Percentiles rank a stretch among this genome's conserved stretches.
These are phyloP conservation scores for Sardinella longiceps DNA, from an alignment of 2,797 vertebrate genomes.

Conservation along the genomic window DNA sequence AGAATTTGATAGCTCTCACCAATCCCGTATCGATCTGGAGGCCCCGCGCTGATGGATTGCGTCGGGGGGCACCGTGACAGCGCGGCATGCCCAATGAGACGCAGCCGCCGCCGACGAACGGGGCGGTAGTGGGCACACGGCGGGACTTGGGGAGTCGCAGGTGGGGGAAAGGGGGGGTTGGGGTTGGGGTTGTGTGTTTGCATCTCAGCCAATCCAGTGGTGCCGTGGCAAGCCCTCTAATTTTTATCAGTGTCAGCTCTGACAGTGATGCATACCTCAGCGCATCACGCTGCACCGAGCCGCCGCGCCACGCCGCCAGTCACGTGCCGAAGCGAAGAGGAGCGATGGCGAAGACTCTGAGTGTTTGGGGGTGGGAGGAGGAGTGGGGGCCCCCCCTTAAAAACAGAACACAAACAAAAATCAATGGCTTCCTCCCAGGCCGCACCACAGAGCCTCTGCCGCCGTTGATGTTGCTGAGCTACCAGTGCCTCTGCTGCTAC, in stretches of 20 bases:
- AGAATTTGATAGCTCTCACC: constrained; percentile 59
- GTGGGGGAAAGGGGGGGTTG: too few species aligned
- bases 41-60: constrained; percentile 68
- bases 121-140: not conserved
- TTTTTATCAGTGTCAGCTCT: constrained; percentile 67
- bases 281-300: not conserved
- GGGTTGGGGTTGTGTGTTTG: constrained; percentile 58
- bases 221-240: constrained; percentile 45
- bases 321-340: not conserved
- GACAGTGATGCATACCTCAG: constrained; percentile 69
- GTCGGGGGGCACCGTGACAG: constrained; percentile 64
- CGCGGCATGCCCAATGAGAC: constrained; percentile 57
- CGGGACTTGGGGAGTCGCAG: not conserved
- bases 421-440: constrained; percentile 63
- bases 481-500: constrained; percentile 15
- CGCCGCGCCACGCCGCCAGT: constrained; percentile 28
- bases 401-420: constrained; percentile 52
- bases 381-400: constrained; percentile 4
- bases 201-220: constrained; percentile 59
- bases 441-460: constrained; percentile 53
- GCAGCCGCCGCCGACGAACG: too few species aligned
- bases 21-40: constrained; percentile 69
- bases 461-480: constrained; percentile 36
- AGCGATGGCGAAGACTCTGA: not conserved
- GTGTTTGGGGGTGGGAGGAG: not conserved